These are phyloP conservation scores for Physocephala rufipes DNA, from an alignment of 2,888 invertebrate genomes.

Conservation along the genomic window DNA sequence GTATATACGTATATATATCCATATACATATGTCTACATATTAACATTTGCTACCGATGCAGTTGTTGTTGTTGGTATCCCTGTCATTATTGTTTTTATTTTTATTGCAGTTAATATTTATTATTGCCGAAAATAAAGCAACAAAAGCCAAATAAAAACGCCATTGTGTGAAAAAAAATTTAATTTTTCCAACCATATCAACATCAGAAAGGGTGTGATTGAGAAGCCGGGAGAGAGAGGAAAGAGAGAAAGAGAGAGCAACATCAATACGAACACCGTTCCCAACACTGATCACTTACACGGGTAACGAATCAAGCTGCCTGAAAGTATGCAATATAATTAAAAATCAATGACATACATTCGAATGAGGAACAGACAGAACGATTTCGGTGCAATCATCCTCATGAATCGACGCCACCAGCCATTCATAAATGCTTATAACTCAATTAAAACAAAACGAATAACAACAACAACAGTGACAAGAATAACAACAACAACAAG, in stretches of 20 bases:
- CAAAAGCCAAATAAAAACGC: constrained; percentile 19
- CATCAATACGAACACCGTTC: constrained; percentile 14
- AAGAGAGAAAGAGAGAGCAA: constrained; percentile 3
- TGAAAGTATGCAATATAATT: constrained; percentile 59
- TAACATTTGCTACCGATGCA: not conserved
- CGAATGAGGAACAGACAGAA: constrained; percentile 42
- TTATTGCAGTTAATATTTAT: constrained; percentile 52
- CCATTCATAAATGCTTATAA: too few species aligned
- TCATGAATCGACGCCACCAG: not conserved
- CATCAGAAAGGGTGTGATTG: too few species aligned
- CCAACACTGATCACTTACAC: not conserved
- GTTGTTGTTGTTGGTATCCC: constrained; percentile 14
- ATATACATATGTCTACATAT: constrained; percentile 31
- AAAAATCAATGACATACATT: constrained; percentile 63
- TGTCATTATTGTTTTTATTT: constrained; percentile 28
- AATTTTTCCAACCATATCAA: constrained; percentile 22
- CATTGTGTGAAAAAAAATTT: constrained; percentile 37
- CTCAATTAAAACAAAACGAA: constrained; percentile 19
- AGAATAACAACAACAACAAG: not conserved
- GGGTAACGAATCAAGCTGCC: constrained; percentile 35
- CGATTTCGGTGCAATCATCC: constrained; percentile 26
- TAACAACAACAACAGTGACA: constrained; percentile 18
- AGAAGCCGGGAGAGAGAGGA: too few species aligned
- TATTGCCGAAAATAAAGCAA: constrained; percentile 52
- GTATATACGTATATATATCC: constrained; percentile 38